phyloP scores from a whole-genome alignment of 2,888 invertebrate genomes.

The Malacosoma neustria region DNA sequence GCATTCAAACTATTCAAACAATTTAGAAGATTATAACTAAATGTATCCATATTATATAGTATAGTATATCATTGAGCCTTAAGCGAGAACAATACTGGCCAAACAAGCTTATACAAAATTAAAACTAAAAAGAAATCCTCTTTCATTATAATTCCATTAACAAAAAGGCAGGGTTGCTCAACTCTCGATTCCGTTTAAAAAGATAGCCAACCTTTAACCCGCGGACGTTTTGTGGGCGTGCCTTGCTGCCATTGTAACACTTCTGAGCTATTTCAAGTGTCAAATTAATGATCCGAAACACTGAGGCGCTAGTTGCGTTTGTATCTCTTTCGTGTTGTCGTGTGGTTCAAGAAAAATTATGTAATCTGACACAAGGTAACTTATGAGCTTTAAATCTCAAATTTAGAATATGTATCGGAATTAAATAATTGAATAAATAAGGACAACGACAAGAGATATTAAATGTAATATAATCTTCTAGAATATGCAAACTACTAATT shows the following conservation, averaged over 20 bases:
- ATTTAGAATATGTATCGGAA: no score
- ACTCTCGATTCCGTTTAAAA: constrained; percentile 36
- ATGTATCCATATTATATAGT: no score
- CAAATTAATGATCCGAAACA: constrained; percentile 68
- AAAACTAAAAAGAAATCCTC: neutral
- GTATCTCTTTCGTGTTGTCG: constrained; percentile 20
- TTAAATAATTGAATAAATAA: no score
- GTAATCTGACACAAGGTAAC: no score
- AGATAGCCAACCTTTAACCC: constrained; percentile 61
- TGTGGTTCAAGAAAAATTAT: constrained; percentile 18
- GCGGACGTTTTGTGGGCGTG: constrained; percentile 50
- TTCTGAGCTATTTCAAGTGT: constrained; percentile 55
- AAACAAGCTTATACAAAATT: neutral
- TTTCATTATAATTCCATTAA: constrained; percentile 59
- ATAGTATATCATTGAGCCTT: no score
- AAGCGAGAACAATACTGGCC: neutral
- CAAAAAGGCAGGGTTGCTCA: constrained; percentile 45
- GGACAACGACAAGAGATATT: no score
- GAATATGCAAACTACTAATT: no score
- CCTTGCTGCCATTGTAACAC: constrained; percentile 46
- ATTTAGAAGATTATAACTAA: no score
- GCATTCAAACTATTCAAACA: no score
- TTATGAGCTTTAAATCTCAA: no score
- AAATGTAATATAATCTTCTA: no score
- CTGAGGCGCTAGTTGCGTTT: constrained; percentile 38